Base-by-base conservation (phyloP, 1,140 invertebrate species). In the Procambarus virginalis region DNA sequence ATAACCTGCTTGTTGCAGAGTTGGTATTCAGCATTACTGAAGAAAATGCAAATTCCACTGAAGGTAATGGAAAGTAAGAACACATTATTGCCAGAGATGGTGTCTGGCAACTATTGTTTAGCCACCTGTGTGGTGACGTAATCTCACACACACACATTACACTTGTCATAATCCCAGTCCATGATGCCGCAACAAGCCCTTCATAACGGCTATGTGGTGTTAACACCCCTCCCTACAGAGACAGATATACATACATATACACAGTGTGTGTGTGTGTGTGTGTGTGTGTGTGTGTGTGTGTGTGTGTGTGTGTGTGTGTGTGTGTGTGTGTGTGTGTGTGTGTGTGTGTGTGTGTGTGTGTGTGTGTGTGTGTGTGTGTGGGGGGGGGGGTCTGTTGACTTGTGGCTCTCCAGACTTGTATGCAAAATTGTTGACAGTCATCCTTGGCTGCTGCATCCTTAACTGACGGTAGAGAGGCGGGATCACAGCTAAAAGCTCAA, bases 281-380 rank as follows among this genome's bases (percentile, higher is more conserved):
- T n/a, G n/a, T n/a, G n/a, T n/a, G n/a, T n/a, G n/a, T n/a, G n/a
- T n/a, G 48, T 81, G 79, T 81, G 79, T 48, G 79, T 81, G 79
- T 81, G 79, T 48, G 22, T 81, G 79, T 81, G 79, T 48, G 79
- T 81, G 45, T 81, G 79, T 55, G 79, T 81, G 79, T 55, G 79
- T 49, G 79, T 81, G 79, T 81, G 49, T 81, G 79, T 81, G 79
- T 49, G 79, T 55, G 79, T 55, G 49, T 55, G 79, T 55, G 79
- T 49, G 79, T 81, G 79, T 81, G 79, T 81, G 79, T 81, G 79
- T 81, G 79, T 81, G 79, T 81, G 79, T 81, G 79, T 55, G 79
- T 55, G 79, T 55, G 79, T 17, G 79, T 10, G 79, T n/a, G n/a
- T n/a, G n/a, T n/a, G n/a, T n/a, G n/a, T n/a, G n/a, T n/a, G n/a